Evolutionary conservation across 1,140 invertebrate species (phyloP).

Genomic region (Bemisia tabaci): DNA sequence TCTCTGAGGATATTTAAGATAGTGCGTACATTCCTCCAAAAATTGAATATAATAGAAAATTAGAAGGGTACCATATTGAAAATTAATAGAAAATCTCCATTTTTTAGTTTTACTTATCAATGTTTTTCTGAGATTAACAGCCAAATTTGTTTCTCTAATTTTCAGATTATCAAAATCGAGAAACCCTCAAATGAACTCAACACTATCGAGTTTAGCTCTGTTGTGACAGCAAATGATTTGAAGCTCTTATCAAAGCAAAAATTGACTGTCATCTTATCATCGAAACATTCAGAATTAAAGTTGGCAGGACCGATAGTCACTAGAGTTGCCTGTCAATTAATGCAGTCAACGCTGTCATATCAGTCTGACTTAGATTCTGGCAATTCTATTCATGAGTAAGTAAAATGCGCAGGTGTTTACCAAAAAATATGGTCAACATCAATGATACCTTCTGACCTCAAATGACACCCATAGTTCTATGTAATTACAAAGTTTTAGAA

Average conservation of each 20-base stretch:
- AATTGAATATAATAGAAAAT: too few relatives aligned
- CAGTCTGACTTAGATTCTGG: not conserved
- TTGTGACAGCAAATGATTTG: conserved; percentile 52
- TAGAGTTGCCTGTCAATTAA: conserved; percentile 62
- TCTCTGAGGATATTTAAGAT: too few relatives aligned
- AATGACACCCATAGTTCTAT: too few relatives aligned
- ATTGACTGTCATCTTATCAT: conserved; percentile 48
- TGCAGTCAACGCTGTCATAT: conserved; percentile 45
- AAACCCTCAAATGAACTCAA: conserved; percentile 62
- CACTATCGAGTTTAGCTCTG: conserved; percentile 53
- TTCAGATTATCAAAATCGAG: conserved; percentile 31
- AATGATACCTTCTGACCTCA: not conserved
- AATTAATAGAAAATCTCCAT: too few relatives aligned
- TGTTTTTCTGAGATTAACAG: too few relatives aligned
- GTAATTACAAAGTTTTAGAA: too few relatives aligned
- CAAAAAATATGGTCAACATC: not conserved
- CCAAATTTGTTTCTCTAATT: conserved; percentile 6
- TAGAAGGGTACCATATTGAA: too few relatives aligned
- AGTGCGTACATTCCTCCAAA: too few relatives aligned
- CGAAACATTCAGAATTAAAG: conserved; percentile 42
- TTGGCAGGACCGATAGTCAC: conserved; percentile 51
- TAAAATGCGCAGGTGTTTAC: not conserved
- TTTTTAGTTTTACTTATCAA: too few relatives aligned
- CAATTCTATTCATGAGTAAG: conserved; percentile 1
- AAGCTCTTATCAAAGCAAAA: conserved; percentile 54